Base-by-base conservation (phyloP, 2,113 vertebrate species). In the Spizaetus ornatus region DNA sequence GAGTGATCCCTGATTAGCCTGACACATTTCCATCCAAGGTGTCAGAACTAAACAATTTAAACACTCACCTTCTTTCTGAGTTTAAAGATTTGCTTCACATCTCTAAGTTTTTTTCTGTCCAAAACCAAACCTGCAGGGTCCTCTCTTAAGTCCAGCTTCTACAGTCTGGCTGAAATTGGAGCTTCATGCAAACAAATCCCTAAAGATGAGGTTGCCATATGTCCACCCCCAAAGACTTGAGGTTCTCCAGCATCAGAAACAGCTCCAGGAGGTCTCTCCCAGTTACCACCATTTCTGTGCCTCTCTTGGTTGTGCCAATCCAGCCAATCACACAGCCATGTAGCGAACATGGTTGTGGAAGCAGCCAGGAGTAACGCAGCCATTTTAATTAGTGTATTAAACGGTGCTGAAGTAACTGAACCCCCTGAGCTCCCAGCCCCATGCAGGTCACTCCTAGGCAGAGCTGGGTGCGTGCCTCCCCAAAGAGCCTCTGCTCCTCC, bases 21-120 rank as follows among this genome's bases (percentile, higher is more conserved):
- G 10, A 53, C 27, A 29, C 1, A 0, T 36, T 52, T 53, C 58
- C 18, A 17, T 7, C 53, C 22, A 9, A 45, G 40, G 40, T 18
- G n/a, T 7, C 63, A 29, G 22, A 34, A 52, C 32, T 16, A 20
- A 36, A 43, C 25, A 7, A 31, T 31, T 52, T 61, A 16, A 62
- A 72, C 38, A 20, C 25, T 43, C 0, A 0, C 27, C 13, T 18
- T 22, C 32, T 32, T 31, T 19, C 14, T 5, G 8, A 27, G 6
- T 38, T 62, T 22, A 38, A 72, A 42, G 3, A 7, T 83, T 62
- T 62, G 26, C 13, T 83, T 62, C 36, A 4, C 25, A 12, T 11
- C 55, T 21, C 15, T 23, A 42, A 42, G 36, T 21, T n/a, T 42
- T 53, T 29, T 73, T 16, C n/a, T 9, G 26, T 31, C 38, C 69